Evolutionary conservation across 2,888 invertebrate species (phyloP), one percentile per base, ranked within the genome.

Genomic region (Lymantria dispar): DNA sequence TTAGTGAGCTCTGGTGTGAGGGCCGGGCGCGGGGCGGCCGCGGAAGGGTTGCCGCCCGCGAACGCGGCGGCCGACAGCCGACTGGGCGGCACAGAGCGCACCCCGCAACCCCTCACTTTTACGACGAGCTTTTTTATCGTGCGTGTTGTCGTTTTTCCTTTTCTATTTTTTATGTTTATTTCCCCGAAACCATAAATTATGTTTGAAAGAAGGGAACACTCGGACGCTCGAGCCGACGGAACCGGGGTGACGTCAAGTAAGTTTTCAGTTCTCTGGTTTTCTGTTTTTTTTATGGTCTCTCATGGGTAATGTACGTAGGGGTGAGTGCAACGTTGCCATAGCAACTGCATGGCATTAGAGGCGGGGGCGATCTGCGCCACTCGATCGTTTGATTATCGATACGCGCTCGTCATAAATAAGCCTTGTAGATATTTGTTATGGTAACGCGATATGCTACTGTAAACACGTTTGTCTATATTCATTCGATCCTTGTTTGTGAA

Each of bases 141-240:
- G 89, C 89, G 90, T 89, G 88, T 86, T 87, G 90, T 87, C 90
- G 89, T 88, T 91, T 91, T 91, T 90, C 91, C 89, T 91, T 89
- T 90, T 88, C 91, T 89, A 90, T 90, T 91, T 91, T 92, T 92
- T 91, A 91, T 91, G 91, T 91, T 92, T 91, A 91, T 91, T 91
- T 91, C 91, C 91, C 88, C 85, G 83, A 89, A 87, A 91, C 87
- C 91, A 92, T 92, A 92, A 92, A 92, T 92, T 89, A 92, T 86
- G 91, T 91, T 92, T 90, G 92, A 88, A 90, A 88, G 90, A 84
- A 91, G 92, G 92, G 92, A 89, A 87, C 85, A 83, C 86, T 89
- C 87, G 91, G 91, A 90, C 91, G 83, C 79, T 78, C 80, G 79
- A 83, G 78, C 78, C 86, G 87, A 85, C 90, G 86, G 85, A 86